These are phyloP conservation scores for Labeo catla DNA, from an alignment of 2,113 vertebrate species.

Conservation along the genomic window DNA sequence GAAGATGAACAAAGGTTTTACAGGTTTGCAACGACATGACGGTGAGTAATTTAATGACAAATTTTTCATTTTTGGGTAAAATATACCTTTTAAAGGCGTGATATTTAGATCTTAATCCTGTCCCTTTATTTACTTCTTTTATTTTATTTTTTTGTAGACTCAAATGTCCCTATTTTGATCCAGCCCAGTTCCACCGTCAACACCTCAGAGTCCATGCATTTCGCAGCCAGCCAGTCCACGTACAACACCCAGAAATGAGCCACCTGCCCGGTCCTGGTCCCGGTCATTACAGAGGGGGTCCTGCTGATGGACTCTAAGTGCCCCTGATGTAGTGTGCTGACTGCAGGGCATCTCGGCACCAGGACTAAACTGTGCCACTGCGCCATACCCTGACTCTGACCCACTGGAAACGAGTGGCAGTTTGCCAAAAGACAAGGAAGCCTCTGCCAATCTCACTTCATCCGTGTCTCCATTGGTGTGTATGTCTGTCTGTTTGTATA, in stretches of 20 bases:
- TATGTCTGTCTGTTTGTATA: slow-evolving; percentile 10
- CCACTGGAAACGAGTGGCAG: slow-evolving; percentile 2
- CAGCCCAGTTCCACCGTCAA: slow-evolving; percentile 67
- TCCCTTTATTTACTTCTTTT: neutral
- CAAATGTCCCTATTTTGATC: slow-evolving; percentile 60
- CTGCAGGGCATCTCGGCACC: slow-evolving; percentile 32
- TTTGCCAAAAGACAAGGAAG: slow-evolving; percentile 42
- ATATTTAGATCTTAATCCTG: neutral
- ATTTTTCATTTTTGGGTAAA: no score
- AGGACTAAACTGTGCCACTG: slow-evolving; percentile 16
- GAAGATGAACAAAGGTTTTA: no score
- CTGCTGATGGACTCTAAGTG: slow-evolving; percentile 28
- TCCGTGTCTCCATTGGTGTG: slow-evolving; percentile 1
- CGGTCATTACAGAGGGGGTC: slow-evolving; percentile 13
- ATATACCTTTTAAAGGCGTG: neutral
- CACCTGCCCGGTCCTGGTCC: neutral
- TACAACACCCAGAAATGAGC: slow-evolving; percentile 51
- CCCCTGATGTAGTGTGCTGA: slow-evolving; percentile 6
- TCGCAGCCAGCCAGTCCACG: slow-evolving; percentile 61
- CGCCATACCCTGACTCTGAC: slow-evolving; percentile 17
- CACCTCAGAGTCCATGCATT: slow-evolving; percentile 59
- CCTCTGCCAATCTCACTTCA: slow-evolving; percentile 34
- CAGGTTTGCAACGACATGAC: no score
- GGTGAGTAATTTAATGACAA: no score
- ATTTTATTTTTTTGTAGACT: slow-evolving; percentile 49